Conservation (phyloP, 2,888 invertebrate genomes). For the Cheilosia scutellata region DNA sequence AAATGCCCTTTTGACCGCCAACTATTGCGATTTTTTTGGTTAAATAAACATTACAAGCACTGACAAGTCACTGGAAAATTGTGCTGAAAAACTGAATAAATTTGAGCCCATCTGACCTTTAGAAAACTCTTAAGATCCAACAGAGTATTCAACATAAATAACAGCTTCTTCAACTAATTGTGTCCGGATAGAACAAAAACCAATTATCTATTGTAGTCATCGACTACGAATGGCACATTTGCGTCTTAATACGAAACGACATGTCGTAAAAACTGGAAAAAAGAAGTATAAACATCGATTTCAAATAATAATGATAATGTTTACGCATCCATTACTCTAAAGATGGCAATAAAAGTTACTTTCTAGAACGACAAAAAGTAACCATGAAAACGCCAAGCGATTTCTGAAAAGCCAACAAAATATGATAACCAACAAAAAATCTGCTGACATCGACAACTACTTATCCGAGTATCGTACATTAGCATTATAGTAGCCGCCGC, state of each 20-base stretch:
- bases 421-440: slow-evolving; percentile 29
- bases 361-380: not conserved
- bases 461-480: slow-evolving; percentile 61
- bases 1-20: too few species aligned
- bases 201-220: slow-evolving; percentile 24
- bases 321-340: slow-evolving; percentile 69
- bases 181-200: slow-evolving; percentile 23
- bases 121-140: too few species aligned
- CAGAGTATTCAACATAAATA: too few species aligned
- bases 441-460: slow-evolving; percentile 69
- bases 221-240: slow-evolving; percentile 36
- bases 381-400: not conserved
- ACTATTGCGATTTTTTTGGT: too few species aligned
- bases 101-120: too few species aligned
- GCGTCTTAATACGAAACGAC: slow-evolving; percentile 20
- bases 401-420: not conserved
- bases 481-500: slow-evolving; percentile 42
- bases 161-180: slow-evolving; percentile 15
- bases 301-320: slow-evolving; percentile 57
- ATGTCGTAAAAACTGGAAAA: slow-evolving; percentile 49
- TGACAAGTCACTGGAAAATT: too few species aligned
- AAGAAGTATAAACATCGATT: slow-evolving; percentile 62
- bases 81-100: too few species aligned
- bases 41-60: too few species aligned
- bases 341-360: slow-evolving; percentile 57